Evolutionary conservation across 2,888 invertebrate genomes (phyloP), one percentile per base, ranked within the genome.

Genomic region (Leptarthrus brevirostris): DNA sequence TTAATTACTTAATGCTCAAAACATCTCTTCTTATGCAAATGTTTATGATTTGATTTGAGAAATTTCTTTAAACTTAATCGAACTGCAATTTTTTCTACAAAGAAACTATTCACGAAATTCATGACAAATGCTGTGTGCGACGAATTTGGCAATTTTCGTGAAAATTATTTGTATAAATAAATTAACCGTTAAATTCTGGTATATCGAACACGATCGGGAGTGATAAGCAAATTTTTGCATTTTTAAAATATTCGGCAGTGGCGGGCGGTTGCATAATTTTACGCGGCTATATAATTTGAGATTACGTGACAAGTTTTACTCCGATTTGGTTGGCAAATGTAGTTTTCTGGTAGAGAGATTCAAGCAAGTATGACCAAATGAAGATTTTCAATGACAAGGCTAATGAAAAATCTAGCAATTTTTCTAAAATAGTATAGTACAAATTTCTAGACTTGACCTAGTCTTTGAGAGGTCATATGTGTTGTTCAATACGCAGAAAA

Each of bases 21-120:
- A 12, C 30, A 56, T 6, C 56, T 56, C 56, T 56, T 56, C 56
- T 30, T n/a, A 56, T 56, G 56, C 34, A 56, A 34, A 56, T 56
- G 16, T 56, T 4, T 30, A 5, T 30, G 4, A 30, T 8, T 30
- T 30, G 8, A 30, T 8, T 5, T 8, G 30, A 30, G 30, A 30
- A 30, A 30, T 30, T 8, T 30, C 3, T 30, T 34, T 24, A 56
- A 56, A 24, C 24, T 30, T 1, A 30, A 56, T 24, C 30, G 26
- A 26, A n/a, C 24, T 5, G 8, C 4, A 30, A 12, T 26, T 14
- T 24, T 24, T 5, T 22, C 1, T 3, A 26, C 30, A 30, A 10
- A 1, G 10, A 34, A 16, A 56, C 30, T 30, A 34, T 30, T 34
- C 26, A 2, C 34, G 26, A 30, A 56, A 56, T 34, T 56, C 26